Evolutionary conservation across 2,888 invertebrate species (phyloP).

Genomic region (Clunio marinus): DNA sequence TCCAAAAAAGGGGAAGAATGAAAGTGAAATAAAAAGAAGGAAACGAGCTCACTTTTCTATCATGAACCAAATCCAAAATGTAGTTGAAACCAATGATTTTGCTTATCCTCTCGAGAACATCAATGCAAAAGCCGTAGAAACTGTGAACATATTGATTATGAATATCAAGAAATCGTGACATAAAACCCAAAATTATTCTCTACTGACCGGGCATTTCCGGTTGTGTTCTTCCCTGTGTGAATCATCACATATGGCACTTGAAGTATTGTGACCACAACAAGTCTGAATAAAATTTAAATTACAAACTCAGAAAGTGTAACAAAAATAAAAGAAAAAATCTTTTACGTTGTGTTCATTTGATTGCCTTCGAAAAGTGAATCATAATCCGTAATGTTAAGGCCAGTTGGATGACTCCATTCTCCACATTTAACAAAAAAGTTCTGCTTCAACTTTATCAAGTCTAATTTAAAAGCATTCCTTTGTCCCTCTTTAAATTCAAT

Average conservation of each 20-base stretch:
- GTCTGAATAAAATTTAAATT: background rate
- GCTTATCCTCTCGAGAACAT: slow-evolving; percentile 64
- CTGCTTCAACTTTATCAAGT: slow-evolving; percentile 68
- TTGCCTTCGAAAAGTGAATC: slow-evolving; percentile 69
- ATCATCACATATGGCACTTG: slow-evolving; percentile 72
- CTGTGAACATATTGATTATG: slow-evolving; percentile 51
- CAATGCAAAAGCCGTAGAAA: slow-evolving; percentile 76
- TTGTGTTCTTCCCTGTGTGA: slow-evolving; percentile 63
- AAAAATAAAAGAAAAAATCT: slow-evolving; percentile 61
- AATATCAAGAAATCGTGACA: background rate
- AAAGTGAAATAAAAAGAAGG: background rate
- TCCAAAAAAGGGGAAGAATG: no score
- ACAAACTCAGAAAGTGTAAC: no score
- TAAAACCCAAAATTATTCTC: background rate
- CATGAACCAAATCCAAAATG: slow-evolving; percentile 65
- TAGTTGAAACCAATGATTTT: slow-evolving; percentile 67
- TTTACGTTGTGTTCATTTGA: slow-evolving; percentile 62
- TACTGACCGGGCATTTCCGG: slow-evolving; percentile 56
- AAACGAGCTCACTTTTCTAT: slow-evolving; percentile 53
- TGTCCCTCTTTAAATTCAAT: slow-evolving; percentile 76
- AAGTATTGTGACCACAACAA: slow-evolving; percentile 48
- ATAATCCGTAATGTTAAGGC: slow-evolving; percentile 66
- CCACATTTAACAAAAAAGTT: slow-evolving; percentile 71
- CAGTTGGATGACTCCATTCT: slow-evolving; percentile 65
- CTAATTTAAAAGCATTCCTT: slow-evolving; percentile 69